Base-by-base conservation (phyloP, 2,888 invertebrate species). In the Eristalis tenax region DNA sequence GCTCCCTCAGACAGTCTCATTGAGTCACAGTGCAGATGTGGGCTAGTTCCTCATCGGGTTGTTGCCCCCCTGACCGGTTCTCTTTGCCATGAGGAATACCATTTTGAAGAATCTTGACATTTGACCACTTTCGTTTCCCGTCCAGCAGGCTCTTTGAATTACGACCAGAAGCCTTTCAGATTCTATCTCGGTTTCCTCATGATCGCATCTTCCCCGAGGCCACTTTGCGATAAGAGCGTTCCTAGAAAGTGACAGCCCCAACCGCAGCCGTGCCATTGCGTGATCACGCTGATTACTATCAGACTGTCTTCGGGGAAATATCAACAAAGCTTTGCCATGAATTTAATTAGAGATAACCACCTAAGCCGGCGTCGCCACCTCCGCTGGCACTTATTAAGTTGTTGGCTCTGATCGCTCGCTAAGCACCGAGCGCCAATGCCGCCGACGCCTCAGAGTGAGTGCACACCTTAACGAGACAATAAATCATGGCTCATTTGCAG, bases 401-500 rank as follows among this genome's bases (percentile, higher is more conserved):
- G 79, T 69, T 73, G 64, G 4, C 18, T 40, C 63, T 26, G 26
- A 57, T 69, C 56, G 74, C 32, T 32, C 77, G 73, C 69, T 70
- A 80, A 83, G 65, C 80, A 80, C 70, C 65, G 32, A 56, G 40
- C 26, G 56, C 57, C 40, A 56, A 32, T 43, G 32, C 4, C 26
- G 56, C 57, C 56, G 56, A 26, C 59, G 40, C 13, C 68, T 74
- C 63, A 70, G 43, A 63, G 65, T 15, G 43, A 63, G 65, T 18
- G 73, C 70, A 40, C 81, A 84, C 32, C 38, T 71, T 71, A 81
- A 70, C 71, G 28, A 76, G 83, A 86, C 83, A 78, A 86, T 86
- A 86, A 86, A 86, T 86, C 86, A 86, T 86, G 86, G 86, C 83
- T 83, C 86, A 86, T 86, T 86, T 86, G 71, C 78, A 83, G 74